Evolutionary conservation across 2,113 vertebrate genomes (phyloP).

Genomic region (Bos taurus): ARS-UCD2.0 NC_037343.1:17917501-17918000

Average conservation of each 20-base stretch:
- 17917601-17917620: background rate
- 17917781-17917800: background rate
- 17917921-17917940: background rate
- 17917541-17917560: background rate
- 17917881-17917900: background rate
- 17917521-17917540: background rate
- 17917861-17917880: background rate
- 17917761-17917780: background rate
- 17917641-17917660: background rate
- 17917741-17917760: background rate
- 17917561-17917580: background rate
- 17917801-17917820: background rate
- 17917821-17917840: background rate
- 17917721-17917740: background rate
- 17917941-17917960: background rate
- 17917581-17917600: background rate
- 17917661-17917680: background rate
- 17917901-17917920: background rate
- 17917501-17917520: background rate
- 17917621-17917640: background rate
- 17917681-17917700: background rate
- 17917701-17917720: background rate
- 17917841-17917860: background rate
- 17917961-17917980: background rate
- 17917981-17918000: background rate